Conservation (phyloP, 2,888 invertebrate genomes). For the Lepidonotus clava region DNA sequence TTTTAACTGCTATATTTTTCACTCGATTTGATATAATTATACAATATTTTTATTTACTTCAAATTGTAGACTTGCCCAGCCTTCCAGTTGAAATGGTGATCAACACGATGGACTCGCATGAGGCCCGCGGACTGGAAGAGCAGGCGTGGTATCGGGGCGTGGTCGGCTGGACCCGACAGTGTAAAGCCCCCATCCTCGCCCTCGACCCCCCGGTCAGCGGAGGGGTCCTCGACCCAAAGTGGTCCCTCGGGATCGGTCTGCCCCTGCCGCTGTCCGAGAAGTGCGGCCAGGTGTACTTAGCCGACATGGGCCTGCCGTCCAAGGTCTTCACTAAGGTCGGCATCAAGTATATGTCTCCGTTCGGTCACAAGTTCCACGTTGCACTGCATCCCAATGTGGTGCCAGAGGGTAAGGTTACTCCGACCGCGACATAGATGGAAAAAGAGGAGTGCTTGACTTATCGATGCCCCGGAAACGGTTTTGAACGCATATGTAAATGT, state of each 20-base stretch:
- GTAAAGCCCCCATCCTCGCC: conserved; percentile 87
- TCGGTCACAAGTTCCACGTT: conserved; percentile 90
- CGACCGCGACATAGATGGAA: not conserved
- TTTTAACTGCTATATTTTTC: no score
- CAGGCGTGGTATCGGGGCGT: conserved; percentile 82
- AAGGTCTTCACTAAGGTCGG: conserved; percentile 88
- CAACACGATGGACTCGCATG: conserved; percentile 78
- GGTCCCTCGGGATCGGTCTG: conserved; percentile 87
- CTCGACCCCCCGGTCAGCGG: conserved; percentile 88
- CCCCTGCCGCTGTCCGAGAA: conserved; percentile 85
- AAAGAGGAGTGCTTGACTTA: no score
- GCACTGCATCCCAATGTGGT: conserved; percentile 79
- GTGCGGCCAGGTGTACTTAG: conserved; percentile 87
- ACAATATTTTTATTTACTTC: not conserved
- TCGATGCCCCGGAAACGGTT: no score
- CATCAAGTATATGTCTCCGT: conserved; percentile 91
- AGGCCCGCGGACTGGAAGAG: conserved; percentile 60
- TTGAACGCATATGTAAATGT: no score
- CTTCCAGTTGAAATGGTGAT: conserved; percentile 73
- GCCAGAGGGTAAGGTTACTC: not conserved
- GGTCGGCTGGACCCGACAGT: conserved; percentile 86
- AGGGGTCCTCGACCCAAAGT: conserved; percentile 82
- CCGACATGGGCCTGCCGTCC: conserved; percentile 91
- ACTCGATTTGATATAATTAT: not conserved
- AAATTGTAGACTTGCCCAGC: conserved; percentile 59